These are phyloP conservation scores for Marmota flaviventris DNA, from an alignment of 2,113 vertebrate species.

Conservation along the genomic window DNA sequence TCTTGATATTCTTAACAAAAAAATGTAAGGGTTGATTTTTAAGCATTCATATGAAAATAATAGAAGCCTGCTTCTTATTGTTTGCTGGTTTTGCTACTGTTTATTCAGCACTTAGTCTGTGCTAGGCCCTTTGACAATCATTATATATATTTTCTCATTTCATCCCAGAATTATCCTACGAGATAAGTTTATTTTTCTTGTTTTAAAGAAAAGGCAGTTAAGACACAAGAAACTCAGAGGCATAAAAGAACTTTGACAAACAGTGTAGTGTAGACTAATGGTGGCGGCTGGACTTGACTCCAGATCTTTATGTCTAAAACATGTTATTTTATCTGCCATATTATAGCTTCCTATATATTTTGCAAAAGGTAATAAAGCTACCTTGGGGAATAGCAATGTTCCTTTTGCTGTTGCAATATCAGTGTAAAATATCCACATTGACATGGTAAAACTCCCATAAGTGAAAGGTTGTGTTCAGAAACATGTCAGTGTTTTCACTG, in stretches of 20 bases:
- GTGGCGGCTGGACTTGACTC: background rate
- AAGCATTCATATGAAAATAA: background rate
- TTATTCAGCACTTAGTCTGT: background rate
- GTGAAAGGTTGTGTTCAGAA: background rate
- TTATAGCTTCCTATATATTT: background rate
- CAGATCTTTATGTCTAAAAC: background rate
- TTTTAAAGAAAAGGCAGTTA: conserved; percentile 47
- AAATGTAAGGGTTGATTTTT: background rate
- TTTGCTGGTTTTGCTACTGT: background rate
- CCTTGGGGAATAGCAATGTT: background rate
- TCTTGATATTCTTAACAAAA: background rate
- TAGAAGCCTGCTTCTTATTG: background rate
- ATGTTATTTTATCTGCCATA: background rate
- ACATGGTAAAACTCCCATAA: background rate
- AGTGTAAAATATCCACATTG: background rate
- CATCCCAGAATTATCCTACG: background rate
- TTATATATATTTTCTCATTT: background rate
- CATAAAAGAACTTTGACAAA: background rate
- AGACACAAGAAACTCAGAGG: background rate
- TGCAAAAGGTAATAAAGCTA: background rate
- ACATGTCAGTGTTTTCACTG: conserved; percentile 13
- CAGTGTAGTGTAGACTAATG: background rate
- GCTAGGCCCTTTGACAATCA: background rate
- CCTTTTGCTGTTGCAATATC: background rate
- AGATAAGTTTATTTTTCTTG: background rate